These are phyloP conservation scores for Gallirallus australis DNA, from an alignment of 2,797 vertebrate species.

Conservation along the genomic window DNA sequence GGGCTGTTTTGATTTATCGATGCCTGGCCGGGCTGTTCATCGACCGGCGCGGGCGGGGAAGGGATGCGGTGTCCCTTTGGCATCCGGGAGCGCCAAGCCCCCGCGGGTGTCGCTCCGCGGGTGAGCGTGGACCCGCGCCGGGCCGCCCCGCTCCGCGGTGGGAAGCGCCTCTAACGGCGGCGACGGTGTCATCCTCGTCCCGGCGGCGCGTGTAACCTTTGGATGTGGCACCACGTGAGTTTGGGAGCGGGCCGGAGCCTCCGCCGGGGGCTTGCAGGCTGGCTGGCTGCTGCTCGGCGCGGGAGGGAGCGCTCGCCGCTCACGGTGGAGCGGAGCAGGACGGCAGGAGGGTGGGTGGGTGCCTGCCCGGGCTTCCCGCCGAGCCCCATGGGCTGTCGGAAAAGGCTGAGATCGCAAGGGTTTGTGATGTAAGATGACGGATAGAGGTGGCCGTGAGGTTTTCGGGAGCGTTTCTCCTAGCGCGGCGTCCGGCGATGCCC, in stretches of 20 bases:
- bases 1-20: conserved; percentile 24
- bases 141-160: neutral
- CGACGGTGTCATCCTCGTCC: neutral
- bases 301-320: neutral
- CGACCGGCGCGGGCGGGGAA: neutral
- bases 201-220: conserved; percentile 54
- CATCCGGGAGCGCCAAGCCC: neutral
- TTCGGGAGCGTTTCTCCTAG: neutral
- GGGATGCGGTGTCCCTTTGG: neutral
- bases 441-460: neutral
- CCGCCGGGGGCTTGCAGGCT: neutral
- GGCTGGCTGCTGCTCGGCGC: neutral
- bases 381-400: neutral
- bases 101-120: neutral
- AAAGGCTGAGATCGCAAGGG: neutral
- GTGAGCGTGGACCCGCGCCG: neutral
- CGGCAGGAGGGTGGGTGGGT: neutral
- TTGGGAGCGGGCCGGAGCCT: conserved; percentile 31
- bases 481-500: neutral
- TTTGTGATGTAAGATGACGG: neutral
- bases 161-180: neutral
- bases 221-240: conserved; percentile 64
- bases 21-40: neutral
- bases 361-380: neutral
- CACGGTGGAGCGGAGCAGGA: neutral